A percentile compares a stretch with the other conserved stretches of the same genome.
Evolutionary conservation across 2,888 invertebrate species (phyloP).

Genomic region (Andricus quercusramuli): DNA sequence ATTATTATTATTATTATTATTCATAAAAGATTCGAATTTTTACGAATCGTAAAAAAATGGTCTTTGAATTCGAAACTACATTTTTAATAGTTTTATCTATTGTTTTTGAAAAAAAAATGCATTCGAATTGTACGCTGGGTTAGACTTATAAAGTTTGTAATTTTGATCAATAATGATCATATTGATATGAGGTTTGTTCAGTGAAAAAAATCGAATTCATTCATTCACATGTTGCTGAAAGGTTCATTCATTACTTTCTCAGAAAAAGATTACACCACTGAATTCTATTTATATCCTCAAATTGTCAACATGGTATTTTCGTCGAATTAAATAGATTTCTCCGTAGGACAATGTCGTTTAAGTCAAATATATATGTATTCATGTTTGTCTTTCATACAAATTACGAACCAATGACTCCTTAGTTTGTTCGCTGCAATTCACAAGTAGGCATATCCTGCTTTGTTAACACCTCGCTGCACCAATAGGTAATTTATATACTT

Average conservation of each 20-base stretch:
- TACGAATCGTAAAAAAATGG: no score
- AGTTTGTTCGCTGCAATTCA: neutral
- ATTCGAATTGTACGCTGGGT: no score
- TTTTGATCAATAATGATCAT: no score
- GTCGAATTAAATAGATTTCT: slow-evolving; percentile 16
- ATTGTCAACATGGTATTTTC: slow-evolving; percentile 32
- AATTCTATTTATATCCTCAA: slow-evolving; percentile 16
- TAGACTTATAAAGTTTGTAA: no score
- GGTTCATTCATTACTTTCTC: slow-evolving; percentile 21
- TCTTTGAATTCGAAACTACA: no score
- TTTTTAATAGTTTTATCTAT: no score
- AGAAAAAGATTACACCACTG: slow-evolving; percentile 11
- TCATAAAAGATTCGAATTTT: no score
- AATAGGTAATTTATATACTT: neutral
- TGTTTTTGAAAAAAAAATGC: no score
- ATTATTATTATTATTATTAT: no score
- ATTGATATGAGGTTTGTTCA: neutral
- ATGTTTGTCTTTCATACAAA: neutral
- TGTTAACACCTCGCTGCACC: neutral
- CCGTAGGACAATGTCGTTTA: slow-evolving; percentile 16
- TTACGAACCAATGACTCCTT: slow-evolving; percentile 1
- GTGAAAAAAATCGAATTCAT: neutral
- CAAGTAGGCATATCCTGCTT: neutral
- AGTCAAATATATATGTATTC: slow-evolving; percentile 12
- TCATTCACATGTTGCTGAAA: slow-evolving; percentile 15